These are phyloP conservation scores for Ptychochromis oligacanthus DNA, from an alignment of 2,113 vertebrate species.

Conservation along the genomic window DNA sequence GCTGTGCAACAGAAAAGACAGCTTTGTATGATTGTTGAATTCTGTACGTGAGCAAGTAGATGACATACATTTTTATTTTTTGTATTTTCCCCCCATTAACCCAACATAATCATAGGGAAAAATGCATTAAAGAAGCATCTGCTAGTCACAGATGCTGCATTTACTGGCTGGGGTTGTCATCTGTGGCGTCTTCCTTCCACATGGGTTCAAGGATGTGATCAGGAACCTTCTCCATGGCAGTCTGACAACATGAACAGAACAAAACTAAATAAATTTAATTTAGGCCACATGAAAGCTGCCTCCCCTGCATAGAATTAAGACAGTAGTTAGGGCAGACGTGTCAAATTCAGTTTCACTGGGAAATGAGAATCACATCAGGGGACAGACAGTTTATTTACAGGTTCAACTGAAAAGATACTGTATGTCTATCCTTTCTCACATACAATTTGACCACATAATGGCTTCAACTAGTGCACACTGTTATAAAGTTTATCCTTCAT, in stretches of 20 bases:
- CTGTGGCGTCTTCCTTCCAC: conserved; percentile 81
- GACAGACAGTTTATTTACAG: too few relatives aligned
- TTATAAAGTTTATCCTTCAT: too few relatives aligned
- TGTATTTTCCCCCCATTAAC: neutral
- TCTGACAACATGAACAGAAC: conserved; percentile 74
- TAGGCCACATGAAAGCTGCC: neutral
- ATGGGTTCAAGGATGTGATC: conserved; percentile 90
- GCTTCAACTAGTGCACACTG: too few relatives aligned
- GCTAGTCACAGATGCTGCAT: neutral
- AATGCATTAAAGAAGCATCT: neutral
- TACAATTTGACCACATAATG: too few relatives aligned
- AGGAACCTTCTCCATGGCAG: conserved; percentile 87
- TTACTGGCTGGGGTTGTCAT: conserved; percentile 62
- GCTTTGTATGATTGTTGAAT: too few relatives aligned
- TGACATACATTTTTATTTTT: too few relatives aligned
- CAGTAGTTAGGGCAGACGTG: neutral
- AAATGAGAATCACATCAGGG: too few relatives aligned
- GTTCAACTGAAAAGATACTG: too few relatives aligned
- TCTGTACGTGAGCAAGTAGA: neutral
- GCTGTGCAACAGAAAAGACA: neutral
- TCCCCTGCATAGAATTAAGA: neutral
- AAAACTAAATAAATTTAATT: neutral
- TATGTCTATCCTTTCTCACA: too few relatives aligned
- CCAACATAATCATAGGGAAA: neutral
- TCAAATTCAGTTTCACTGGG: neutral